Percentiles rank a stretch among this genome's conserved stretches.
phyloP scores from a whole-genome alignment of 2,888 invertebrate species.

The Elmis aenea region DNA sequence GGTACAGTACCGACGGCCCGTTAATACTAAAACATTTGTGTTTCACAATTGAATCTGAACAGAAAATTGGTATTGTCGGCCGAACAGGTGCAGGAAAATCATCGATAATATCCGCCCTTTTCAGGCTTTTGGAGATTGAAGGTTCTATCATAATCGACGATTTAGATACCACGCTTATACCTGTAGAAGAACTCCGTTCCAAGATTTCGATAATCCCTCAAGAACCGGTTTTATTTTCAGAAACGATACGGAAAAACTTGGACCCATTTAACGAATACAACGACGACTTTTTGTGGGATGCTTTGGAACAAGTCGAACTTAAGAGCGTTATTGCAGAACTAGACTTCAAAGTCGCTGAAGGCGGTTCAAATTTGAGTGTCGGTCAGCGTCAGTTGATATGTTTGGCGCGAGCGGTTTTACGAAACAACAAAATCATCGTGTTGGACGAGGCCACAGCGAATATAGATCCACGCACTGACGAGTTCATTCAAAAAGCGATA shows the following conservation, averaged over 20 bases:
- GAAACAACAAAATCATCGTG: conserved; percentile 42
- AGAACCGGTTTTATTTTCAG: conserved; percentile 80
- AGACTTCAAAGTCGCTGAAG: conserved; percentile 63
- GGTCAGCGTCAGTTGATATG: conserved; percentile 63
- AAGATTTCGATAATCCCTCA: conserved; percentile 48
- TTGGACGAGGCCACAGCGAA: conserved; percentile 72
- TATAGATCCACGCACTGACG: conserved; percentile 71
- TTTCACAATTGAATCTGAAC: conserved; percentile 60
- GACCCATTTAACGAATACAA: too few species aligned
- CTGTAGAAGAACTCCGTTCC: conserved; percentile 42
- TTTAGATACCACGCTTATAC: conserved; percentile 44
- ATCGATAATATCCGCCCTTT: conserved; percentile 59
- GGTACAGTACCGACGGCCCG: conserved; percentile 65
- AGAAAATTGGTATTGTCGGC: conserved; percentile 74
- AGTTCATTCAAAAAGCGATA: conserved; percentile 71
- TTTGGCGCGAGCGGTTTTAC: conserved; percentile 56
- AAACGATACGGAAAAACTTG: conserved; percentile 76
- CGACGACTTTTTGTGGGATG: conserved; percentile 76
- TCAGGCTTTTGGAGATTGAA: conserved; percentile 51
- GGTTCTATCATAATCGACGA: conserved; percentile 55
- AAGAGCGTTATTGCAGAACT: conserved; percentile 46
- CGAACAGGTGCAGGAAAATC: conserved; percentile 74
- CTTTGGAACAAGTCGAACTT: conserved; percentile 66
- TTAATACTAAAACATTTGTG: conserved; percentile 68
- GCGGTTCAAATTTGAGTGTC: conserved; percentile 44